Base-by-base conservation (phyloP, 2,113 vertebrate genomes). In the Naja naja region DNA sequence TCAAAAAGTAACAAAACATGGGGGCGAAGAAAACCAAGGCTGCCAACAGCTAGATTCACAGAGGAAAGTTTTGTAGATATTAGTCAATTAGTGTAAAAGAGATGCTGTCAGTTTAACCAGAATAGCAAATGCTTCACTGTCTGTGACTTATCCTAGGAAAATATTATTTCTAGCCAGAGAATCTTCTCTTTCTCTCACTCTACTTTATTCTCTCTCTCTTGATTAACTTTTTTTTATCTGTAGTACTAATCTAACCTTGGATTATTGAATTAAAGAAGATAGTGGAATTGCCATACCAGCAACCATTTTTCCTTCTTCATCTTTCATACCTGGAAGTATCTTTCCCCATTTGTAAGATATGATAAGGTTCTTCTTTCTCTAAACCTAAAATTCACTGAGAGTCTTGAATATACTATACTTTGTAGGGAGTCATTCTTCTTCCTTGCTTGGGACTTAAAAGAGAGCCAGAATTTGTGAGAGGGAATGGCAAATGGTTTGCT, bases 51-150 rank as follows among this genome's bases (percentile, higher is more conserved):
- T 93, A 90, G 16, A 74, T 94, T 97, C 43, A 12, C 91, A 30
- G 92, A 94, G 93, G 95, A 97, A 96, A 93, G 92, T 92, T 39
- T 94, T 94, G 89, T 94, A 93, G 94, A 92, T 45, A 93, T 91
- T 94, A 52, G 56, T 90, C 89, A 52, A 0, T 56, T 89, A 30
- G 53, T 1, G 49, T 5, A 54, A 88, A 69, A 3, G 81, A 89
- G 23, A 95, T 0, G 0, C 90, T 92, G 74, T 74, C 81, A 90
- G 43, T 92, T 92, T 89, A 53, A 39, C 0, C 91, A 34, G 58
- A 91, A 91, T 85, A 34, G 69, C n/a, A 60, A 89, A 88, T 23
- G 16, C n/a, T n/a, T 74, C 52, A 25, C 30, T 1, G 92, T 96
- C 96, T 0, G 0, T n/a, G 91, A 93, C 91, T 91, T 93, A n/a